These are phyloP conservation scores for Parasteatoda tepidariorum DNA, from an alignment of 1,140 invertebrate species.

Conservation along the genomic window DNA sequence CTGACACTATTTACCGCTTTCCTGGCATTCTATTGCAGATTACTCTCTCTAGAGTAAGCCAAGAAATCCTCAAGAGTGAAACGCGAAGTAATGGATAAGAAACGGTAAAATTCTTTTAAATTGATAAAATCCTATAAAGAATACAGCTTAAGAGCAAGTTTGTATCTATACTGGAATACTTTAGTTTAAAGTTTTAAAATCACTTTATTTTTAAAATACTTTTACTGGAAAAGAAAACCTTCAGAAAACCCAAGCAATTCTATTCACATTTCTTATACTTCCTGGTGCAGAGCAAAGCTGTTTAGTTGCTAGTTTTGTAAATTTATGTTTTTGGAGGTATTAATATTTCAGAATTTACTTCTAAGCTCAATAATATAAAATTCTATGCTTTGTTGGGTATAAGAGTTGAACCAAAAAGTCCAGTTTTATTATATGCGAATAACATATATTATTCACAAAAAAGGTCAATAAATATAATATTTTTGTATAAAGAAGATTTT, in stretches of 20 bases:
- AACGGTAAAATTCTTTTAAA: conserved; percentile 50
- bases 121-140: conserved; percentile 56
- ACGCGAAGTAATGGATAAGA: conserved; percentile 28
- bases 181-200: neutral
- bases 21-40: neutral
- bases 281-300: too few relatives aligned
- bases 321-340: too few relatives aligned
- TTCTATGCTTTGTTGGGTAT: too few relatives aligned
- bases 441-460: too few relatives aligned
- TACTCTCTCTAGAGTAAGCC: conserved; percentile 1
- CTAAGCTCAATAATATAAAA: too few relatives aligned
- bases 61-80: conserved; percentile 12
- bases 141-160: conserved; percentile 47
- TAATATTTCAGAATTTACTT: too few relatives aligned
- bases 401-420: too few relatives aligned
- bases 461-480: too few relatives aligned
- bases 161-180: neutral
- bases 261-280: too few relatives aligned
- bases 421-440: too few relatives aligned
- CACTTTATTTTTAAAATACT: neutral
- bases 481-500: too few relatives aligned
- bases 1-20: conserved; percentile 19
- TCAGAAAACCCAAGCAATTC: neutral
- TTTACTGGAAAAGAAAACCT: neutral
- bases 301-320: too few relatives aligned